Evolutionary conservation across 2,797 vertebrate genomes (phyloP).

Genomic region (Gambelia wislizenii): DNA sequence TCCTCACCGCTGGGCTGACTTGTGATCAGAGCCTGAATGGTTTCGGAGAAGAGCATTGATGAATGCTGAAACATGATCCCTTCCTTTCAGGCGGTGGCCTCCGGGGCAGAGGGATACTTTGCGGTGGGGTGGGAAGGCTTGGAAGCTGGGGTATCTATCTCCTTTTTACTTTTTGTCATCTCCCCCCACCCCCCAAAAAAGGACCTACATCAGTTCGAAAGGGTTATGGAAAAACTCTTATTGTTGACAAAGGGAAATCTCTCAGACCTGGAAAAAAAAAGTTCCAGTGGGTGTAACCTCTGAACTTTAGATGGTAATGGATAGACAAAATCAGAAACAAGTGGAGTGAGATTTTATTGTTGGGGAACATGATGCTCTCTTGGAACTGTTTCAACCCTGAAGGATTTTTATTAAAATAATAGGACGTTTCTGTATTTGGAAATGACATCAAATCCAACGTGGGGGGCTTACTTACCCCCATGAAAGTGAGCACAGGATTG

Average conservation of each 20-base stretch:
- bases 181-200: neutral
- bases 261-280: neutral
- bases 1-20: constrained; percentile 25
- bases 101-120: constrained; percentile 25
- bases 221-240: neutral
- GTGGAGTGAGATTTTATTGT: neutral
- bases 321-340: neutral
- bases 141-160: neutral
- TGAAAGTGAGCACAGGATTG: too few species aligned
- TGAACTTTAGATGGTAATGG: neutral
- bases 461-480: neutral
- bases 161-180: neutral
- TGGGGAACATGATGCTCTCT: neutral
- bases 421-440: neutral
- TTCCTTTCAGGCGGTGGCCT: constrained; percentile 3
- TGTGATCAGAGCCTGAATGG: constrained; percentile 7
- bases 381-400: neutral
- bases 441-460: neutral
- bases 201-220: neutral
- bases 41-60: constrained; percentile 7
- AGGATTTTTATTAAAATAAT: neutral
- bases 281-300: neutral
- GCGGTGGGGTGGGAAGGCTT: neutral
- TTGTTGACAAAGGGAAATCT: neutral
- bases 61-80: constrained; percentile 37